Conservation (phyloP, 2,888 invertebrate species). For the Octodonta nipae region DNA sequence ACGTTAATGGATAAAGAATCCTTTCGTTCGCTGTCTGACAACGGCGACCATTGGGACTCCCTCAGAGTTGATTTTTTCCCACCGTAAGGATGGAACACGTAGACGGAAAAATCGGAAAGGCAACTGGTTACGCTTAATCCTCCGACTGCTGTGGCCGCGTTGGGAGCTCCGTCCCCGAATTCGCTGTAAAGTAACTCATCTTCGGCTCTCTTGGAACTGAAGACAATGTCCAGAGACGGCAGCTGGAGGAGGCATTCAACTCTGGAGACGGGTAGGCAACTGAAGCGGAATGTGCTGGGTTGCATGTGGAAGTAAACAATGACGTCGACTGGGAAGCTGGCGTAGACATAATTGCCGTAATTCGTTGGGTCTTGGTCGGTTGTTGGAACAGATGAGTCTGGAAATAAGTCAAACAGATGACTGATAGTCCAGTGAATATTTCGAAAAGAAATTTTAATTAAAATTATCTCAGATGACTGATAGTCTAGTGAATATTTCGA, state of each 20-base stretch:
- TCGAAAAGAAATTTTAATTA: too few relatives aligned
- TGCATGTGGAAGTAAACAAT: slow-evolving; percentile 98
- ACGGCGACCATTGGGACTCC: slow-evolving; percentile 75
- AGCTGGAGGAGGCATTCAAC: slow-evolving; percentile 92
- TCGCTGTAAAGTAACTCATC: slow-evolving; percentile 49
- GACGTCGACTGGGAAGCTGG: slow-evolving; percentile 95
- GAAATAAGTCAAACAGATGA: too few relatives aligned
- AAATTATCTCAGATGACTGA: too few relatives aligned
- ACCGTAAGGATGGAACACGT: slow-evolving; percentile 97
- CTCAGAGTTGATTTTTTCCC: slow-evolving; percentile 71
- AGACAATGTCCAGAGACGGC: slow-evolving; percentile 92
- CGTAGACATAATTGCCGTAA: slow-evolving; percentile 70
- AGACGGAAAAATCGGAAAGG: slow-evolving; percentile 91
- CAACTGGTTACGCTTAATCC: slow-evolving; percentile 91
- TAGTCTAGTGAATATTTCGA: too few relatives aligned
- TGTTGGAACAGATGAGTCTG: slow-evolving; percentile 24
- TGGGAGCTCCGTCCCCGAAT: slow-evolving; percentile 37
- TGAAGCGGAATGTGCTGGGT: slow-evolving; percentile 90
- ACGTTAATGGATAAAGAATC: slow-evolving; percentile 93
- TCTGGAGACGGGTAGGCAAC: slow-evolving; percentile 85
- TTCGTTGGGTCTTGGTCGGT: slow-evolving; percentile 45
- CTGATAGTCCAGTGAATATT: too few relatives aligned
- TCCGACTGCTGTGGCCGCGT: slow-evolving; percentile 58
- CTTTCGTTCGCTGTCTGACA: slow-evolving; percentile 79
- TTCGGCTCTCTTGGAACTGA: slow-evolving; percentile 81